phyloP scores from a whole-genome alignment of 2,113 vertebrate genomes.

The Helogale parvula region DNA sequence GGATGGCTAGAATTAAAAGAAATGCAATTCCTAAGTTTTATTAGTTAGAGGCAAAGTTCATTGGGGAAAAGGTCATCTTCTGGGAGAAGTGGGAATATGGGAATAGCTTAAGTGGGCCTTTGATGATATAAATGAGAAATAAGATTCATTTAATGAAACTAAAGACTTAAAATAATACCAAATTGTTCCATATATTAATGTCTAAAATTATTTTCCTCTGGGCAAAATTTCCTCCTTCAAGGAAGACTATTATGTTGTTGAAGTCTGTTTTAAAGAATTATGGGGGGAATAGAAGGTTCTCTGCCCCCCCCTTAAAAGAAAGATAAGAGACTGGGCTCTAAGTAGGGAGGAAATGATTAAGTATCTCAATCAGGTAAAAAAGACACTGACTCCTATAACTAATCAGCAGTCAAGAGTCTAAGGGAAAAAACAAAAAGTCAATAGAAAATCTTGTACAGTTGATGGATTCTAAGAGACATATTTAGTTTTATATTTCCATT shows the following conservation, averaged over 20 bases:
- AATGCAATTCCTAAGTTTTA: conserved; percentile 27
- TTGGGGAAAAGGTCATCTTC: background rate
- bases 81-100: background rate
- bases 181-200: conserved; percentile 20
- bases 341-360: background rate
- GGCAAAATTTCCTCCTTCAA: background rate
- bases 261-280: background rate
- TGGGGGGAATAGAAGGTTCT: background rate
- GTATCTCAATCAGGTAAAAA: background rate
- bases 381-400: background rate
- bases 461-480: background rate
- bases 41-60: background rate
- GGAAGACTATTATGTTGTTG: background rate
- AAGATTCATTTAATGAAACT: conserved; percentile 34
- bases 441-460: background rate
- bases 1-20: background rate
- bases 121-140: conserved; percentile 13
- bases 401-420: background rate
- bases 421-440: background rate
- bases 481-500: background rate
- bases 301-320: background rate
- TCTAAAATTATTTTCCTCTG: background rate
- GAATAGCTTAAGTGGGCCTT: background rate
- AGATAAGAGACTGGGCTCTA: background rate
- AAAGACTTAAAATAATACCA: background rate